A percentile compares a stretch with the other conserved stretches of the same genome.
Evolutionary conservation across 2,113 vertebrate genomes (phyloP).

Genomic region (Salvelinus sp.): DNA sequence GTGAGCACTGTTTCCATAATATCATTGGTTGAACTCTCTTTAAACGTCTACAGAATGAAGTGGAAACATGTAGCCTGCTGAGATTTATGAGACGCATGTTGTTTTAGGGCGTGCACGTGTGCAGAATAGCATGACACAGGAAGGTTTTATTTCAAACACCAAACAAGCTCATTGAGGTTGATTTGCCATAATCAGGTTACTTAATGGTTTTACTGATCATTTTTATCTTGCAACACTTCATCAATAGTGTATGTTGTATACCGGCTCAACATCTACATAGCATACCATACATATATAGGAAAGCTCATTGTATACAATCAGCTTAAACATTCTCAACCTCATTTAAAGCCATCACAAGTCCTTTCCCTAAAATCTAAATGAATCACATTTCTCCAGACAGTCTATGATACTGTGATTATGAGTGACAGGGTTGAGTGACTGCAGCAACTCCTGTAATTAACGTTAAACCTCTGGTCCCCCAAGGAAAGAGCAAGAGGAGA

Average conservation of each 20-base stretch:
- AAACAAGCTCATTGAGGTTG: neutral
- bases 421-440: neutral
- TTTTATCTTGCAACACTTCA: neutral
- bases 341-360: neutral
- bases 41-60: constrained; percentile 29
- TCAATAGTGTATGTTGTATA: neutral
- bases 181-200: neutral
- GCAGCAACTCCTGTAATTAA: neutral
- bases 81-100: constrained; percentile 38
- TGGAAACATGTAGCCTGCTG: neutral
- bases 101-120: neutral
- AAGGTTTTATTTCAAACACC: neutral
- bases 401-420: neutral
- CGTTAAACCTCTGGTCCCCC: neutral
- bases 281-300: neutral
- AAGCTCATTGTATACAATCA: neutral
- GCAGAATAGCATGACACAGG: neutral
- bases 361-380: neutral
- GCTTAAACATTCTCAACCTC: neutral
- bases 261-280: neutral
- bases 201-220: neutral
- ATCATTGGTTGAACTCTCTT: constrained; percentile 43
- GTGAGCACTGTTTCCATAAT: constrained; percentile 47
- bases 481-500: neutral
- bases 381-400: neutral